Conservation (phyloP, 2,888 invertebrate species). For the Dysmachus trigonus region DNA sequence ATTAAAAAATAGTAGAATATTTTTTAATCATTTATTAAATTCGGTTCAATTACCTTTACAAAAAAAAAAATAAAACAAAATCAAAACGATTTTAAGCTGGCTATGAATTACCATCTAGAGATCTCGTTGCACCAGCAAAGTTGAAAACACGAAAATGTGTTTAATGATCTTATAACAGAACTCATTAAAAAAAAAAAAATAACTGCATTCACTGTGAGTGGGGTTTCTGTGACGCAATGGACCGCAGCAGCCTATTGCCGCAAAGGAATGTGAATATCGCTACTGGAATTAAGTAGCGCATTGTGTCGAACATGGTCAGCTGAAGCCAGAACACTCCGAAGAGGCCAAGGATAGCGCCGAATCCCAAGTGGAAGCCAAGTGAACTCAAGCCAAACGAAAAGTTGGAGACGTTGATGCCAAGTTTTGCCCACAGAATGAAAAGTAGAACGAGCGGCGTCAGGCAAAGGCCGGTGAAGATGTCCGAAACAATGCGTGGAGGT, state of each 20-base stretch:
- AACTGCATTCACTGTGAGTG: background rate
- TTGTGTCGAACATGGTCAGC: constrained; percentile 95
- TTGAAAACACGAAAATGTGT: constrained; percentile 25
- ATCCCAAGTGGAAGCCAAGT: constrained; percentile 88
- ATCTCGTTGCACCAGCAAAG: background rate
- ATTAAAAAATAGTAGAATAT: background rate
- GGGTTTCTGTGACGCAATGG: constrained; percentile 68
- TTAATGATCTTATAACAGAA: background rate
- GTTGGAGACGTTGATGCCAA: constrained; percentile 87
- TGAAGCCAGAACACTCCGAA: constrained; percentile 93
- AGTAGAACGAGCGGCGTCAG: constrained; percentile 84
- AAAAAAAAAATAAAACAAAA: background rate
- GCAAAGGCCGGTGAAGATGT: constrained; percentile 87
- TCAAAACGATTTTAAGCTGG: background rate
- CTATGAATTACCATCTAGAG: background rate
- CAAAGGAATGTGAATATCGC: constrained; percentile 90
- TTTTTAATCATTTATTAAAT: background rate
- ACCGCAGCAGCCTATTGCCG: constrained; percentile 89
- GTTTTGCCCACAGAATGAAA: constrained; percentile 83
- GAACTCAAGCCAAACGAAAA: constrained; percentile 82
- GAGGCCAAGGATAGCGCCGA: constrained; percentile 88
- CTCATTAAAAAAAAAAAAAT: background rate
- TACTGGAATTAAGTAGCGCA: constrained; percentile 86
- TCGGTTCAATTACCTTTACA: background rate
- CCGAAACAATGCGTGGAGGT: constrained; percentile 87